Percentiles rank a stretch among this genome's conserved stretches.
These are phyloP conservation scores for Brachyrhaphis roseni DNA, from an alignment of 2,797 vertebrate genomes.

Conservation along the genomic window DNA sequence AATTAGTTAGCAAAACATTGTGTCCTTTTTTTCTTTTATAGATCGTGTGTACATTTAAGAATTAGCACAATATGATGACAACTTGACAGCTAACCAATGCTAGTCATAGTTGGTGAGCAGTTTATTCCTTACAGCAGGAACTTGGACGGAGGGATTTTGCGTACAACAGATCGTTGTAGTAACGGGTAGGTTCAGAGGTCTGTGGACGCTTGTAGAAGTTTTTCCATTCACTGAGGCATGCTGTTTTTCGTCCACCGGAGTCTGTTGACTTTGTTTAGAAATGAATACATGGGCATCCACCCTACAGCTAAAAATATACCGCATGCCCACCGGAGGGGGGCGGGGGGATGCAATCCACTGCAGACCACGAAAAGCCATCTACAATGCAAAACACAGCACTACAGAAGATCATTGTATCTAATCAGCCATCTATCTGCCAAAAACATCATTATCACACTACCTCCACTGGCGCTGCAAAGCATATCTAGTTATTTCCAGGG, in stretches of 20 bases:
- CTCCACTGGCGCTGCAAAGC: conserved; percentile 33
- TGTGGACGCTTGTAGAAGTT: conserved; percentile 6
- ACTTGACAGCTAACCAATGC: too few relatives aligned
- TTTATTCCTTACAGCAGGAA: too few relatives aligned
- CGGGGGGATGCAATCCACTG: conserved; percentile 30
- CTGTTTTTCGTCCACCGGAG: conserved; percentile 38
- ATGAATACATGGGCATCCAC: conserved; percentile 49
- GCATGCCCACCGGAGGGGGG: conserved; percentile 14
- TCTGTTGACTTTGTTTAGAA: conserved; percentile 42
- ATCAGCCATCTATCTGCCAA: conserved; percentile 65
- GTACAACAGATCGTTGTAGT: conserved; percentile 1
- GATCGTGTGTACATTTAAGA: too few relatives aligned
- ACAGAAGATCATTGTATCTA: conserved; percentile 59
- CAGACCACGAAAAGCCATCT: conserved; percentile 41
- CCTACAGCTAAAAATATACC: conserved; percentile 57
- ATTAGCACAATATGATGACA: too few relatives aligned
- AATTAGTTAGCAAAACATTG: too few relatives aligned
- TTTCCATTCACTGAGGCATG: conserved; percentile 19
- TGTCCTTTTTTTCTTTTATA: too few relatives aligned
- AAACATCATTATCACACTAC: conserved; percentile 63
- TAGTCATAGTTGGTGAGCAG: too few relatives aligned
- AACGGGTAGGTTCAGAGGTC: conserved; percentile 16
- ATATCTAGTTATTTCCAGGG: conserved; percentile 56
- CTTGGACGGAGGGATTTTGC: too few relatives aligned
- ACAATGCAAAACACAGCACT: conserved; percentile 51